phyloP scores from a whole-genome alignment of 2,113 vertebrate genomes.

The Rutilus rutilus region DNA sequence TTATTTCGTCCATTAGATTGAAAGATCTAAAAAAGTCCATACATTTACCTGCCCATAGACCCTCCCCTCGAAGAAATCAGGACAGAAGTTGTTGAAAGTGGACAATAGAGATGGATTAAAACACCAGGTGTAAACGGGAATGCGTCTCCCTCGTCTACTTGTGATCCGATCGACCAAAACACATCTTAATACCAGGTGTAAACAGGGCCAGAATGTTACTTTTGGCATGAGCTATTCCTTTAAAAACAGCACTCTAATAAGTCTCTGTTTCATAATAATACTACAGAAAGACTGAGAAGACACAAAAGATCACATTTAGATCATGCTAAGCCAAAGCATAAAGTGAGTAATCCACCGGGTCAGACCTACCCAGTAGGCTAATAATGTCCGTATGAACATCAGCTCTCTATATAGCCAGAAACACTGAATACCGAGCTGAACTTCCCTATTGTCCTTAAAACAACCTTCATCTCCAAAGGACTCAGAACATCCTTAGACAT shows the following conservation, averaged over 20 bases:
- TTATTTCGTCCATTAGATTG: no score
- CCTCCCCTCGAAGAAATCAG: no score
- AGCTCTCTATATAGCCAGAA: not conserved
- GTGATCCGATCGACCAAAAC: no score
- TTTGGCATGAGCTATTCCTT: not conserved
- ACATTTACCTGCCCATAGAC: no score
- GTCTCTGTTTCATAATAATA: not conserved
- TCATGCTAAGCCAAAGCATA: not conserved
- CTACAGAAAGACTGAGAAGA: not conserved
- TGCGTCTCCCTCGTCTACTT: no score
- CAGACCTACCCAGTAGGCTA: not conserved
- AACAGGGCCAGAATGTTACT: not conserved
- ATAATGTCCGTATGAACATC: not conserved
- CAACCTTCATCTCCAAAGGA: slow-evolving; percentile 13
- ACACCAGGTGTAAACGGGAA: no score
- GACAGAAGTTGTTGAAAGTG: no score
- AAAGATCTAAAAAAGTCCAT: no score
- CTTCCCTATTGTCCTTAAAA: not conserved
- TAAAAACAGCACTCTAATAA: not conserved
- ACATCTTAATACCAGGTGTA: not conserved
- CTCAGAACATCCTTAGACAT: slow-evolving; percentile 25
- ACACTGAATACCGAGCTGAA: not conserved
- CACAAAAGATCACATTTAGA: not conserved
- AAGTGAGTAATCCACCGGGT: not conserved
- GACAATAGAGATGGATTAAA: no score